Evolutionary conservation across 2,113 vertebrate species (phyloP).

Genomic region (Atrichornis clamosus): DNA sequence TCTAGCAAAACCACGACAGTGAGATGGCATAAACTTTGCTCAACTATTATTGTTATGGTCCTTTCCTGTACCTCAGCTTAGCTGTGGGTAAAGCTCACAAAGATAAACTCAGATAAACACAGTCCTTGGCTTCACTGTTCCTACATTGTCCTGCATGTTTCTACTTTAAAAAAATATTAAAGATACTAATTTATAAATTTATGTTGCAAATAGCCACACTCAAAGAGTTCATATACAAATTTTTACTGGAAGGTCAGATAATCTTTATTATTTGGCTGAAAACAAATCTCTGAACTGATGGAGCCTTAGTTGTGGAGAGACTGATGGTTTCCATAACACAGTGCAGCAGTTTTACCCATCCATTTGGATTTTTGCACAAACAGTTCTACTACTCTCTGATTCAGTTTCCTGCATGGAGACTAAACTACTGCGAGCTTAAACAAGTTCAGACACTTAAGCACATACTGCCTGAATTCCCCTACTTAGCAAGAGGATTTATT

Average conservation of each 20-base stretch:
- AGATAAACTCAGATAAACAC: background rate
- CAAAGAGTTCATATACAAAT: background rate
- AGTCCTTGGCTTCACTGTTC: background rate
- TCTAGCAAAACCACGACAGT: too few species aligned
- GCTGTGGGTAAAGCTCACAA: background rate
- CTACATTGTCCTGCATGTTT: background rate
- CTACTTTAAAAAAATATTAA: background rate
- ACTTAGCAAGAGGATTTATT: background rate
- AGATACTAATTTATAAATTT: background rate
- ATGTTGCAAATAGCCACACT: background rate
- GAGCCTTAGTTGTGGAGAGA: background rate
- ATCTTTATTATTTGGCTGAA: background rate
- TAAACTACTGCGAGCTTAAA: background rate
- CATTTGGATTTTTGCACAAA: background rate
- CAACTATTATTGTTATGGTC: background rate
- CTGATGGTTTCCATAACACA: background rate
- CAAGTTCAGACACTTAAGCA: background rate
- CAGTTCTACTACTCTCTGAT: background rate
- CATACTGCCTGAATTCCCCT: background rate
- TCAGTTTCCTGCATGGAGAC: background rate
- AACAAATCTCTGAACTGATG: background rate
- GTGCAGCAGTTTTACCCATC: background rate
- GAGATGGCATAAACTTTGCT: background rate
- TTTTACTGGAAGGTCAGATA: background rate
- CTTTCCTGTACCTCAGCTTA: background rate